Evolutionary conservation across 2,113 vertebrate species (phyloP).

Genomic region (human): GRCh38 chr1:209394501-209395000

Average conservation of each 20-base stretch:
- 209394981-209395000: not conserved
- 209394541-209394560: not conserved
- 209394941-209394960: not conserved
- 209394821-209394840: not conserved
- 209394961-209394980: not conserved
- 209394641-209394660: not conserved
- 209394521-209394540: slow-evolving; percentile 1
- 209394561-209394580: not conserved
- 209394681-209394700: not conserved
- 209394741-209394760: not conserved
- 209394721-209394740: slow-evolving; percentile 10
- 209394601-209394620: not conserved
- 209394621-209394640: not conserved
- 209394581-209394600: not conserved
- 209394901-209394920: not conserved
- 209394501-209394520: slow-evolving; percentile 14
- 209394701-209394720: not conserved
- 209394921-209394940: not conserved
- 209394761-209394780: not conserved
- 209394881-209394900: not conserved
- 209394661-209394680: not conserved
- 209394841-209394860: not conserved
- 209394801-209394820: not conserved
- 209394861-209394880: not conserved
- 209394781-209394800: not conserved